These are phyloP conservation scores for Eulemur rufifrons DNA, from an alignment of 2,113 vertebrate species.

Conservation along the genomic window DNA sequence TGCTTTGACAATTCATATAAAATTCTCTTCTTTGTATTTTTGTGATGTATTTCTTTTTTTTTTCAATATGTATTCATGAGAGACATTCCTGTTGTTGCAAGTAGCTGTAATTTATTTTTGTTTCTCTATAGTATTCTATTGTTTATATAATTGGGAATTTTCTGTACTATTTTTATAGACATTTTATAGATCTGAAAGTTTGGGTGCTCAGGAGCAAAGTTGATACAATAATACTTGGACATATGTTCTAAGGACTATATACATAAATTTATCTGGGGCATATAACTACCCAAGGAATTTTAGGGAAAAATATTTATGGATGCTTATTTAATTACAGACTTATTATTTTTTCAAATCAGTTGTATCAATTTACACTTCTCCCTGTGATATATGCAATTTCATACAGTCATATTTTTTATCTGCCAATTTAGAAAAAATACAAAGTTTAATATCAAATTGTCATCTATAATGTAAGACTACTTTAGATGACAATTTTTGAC, in stretches of 20 bases:
- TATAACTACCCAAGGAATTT: background rate
- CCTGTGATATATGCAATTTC: background rate
- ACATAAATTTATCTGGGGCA: background rate
- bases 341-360: background rate
- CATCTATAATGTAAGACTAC: background rate
- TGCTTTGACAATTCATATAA: background rate
- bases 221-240: background rate
- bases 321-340: background rate
- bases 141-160: background rate
- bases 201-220: background rate
- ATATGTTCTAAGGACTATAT: background rate
- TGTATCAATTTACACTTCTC: background rate
- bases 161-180: background rate
- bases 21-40: background rate
- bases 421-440: background rate
- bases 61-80: background rate
- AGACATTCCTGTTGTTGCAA: background rate
- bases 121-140: background rate
- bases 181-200: background rate
- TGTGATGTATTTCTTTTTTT: background rate
- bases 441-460: background rate
- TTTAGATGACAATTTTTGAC: background rate
- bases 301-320: background rate
- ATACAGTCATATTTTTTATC: background rate
- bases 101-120: background rate